These are phyloP conservation scores for Lochmaea crataegi DNA, from an alignment of 2,888 invertebrate species.

Conservation along the genomic window DNA sequence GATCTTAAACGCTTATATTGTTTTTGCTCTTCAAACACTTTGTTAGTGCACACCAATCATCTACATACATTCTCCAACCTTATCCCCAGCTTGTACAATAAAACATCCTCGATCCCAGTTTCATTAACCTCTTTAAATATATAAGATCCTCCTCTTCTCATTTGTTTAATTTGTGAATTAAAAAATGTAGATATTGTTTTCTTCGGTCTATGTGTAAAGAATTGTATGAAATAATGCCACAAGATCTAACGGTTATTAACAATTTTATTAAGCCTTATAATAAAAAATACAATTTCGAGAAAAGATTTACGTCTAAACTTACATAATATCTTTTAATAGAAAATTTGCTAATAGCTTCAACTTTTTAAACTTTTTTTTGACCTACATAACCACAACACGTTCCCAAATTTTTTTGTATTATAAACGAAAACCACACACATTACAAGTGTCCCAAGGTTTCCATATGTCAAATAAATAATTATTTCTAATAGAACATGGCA, in stretches of 20 bases:
- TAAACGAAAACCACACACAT: neutral
- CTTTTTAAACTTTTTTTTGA: constrained; percentile 11
- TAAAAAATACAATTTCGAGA: constrained; percentile 23
- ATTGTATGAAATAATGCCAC: constrained; percentile 10
- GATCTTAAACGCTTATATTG: no score
- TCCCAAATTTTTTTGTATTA: neutral
- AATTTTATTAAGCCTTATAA: constrained; percentile 22
- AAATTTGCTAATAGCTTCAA: constrained; percentile 17
- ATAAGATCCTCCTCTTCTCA: no score
- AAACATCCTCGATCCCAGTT: no score
- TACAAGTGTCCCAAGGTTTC: constrained; percentile 1
- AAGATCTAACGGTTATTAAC: constrained; percentile 19
- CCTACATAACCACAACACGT: constrained; percentile 14
- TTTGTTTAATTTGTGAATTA: no score
- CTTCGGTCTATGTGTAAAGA: neutral
- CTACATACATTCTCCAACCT: no score
- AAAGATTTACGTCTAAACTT: constrained; percentile 17
- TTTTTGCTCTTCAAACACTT: no score
- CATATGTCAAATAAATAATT: neutral
- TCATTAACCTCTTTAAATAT: no score
- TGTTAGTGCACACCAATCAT: no score
- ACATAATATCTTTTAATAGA: constrained; percentile 18
- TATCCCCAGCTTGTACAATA: no score
- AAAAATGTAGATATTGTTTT: neutral
- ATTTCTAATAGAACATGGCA: no score